Percentiles rank a stretch among this genome's conserved stretches.
Conservation (phyloP, 2,113 vertebrate genomes). For the Mionectes macconnelli region DNA sequence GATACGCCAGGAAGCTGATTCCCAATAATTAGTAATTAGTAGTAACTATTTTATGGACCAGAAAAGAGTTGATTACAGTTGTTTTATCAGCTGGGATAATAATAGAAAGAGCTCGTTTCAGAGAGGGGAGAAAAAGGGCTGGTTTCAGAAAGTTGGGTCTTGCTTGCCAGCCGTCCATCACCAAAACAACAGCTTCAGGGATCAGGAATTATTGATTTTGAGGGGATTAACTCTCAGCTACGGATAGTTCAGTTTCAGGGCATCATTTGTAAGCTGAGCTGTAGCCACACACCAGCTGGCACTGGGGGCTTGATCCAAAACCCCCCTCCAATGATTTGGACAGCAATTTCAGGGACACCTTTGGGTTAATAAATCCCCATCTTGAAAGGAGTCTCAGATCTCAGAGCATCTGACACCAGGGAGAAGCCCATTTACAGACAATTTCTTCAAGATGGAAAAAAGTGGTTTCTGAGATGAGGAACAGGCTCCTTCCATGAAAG, state of each 20-base stretch:
- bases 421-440: slow-evolving; percentile 37
- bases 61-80: slow-evolving; percentile 69
- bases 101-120: slow-evolving; percentile 5
- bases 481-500: not conserved
- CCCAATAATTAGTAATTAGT: slow-evolving; percentile 66
- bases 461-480: slow-evolving; percentile 14
- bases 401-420: slow-evolving; percentile 17
- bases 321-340: not conserved
- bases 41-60: slow-evolving; percentile 61
- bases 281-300: slow-evolving; percentile 32
- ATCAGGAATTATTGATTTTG: slow-evolving; percentile 53
- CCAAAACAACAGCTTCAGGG: not conserved
- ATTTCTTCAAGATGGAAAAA: slow-evolving; percentile 27
- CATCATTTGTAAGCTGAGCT: slow-evolving; percentile 10
- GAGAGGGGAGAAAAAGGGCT: not conserved
- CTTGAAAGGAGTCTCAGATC: not conserved
- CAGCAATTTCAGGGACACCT: slow-evolving; percentile 25
- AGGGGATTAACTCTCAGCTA: slow-evolving; percentile 57
- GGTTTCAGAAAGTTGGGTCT: slow-evolving; percentile 21
- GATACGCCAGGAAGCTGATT: slow-evolving; percentile 24
- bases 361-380: slow-evolving; percentile 8
- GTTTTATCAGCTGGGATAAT: slow-evolving; percentile 54
- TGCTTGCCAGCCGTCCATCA: slow-evolving; percentile 23
- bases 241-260: slow-evolving; percentile 38
- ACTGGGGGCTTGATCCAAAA: not conserved